Base-by-base conservation (phyloP, 1,140 invertebrate species). In the Antheraea mylitta region DNA sequence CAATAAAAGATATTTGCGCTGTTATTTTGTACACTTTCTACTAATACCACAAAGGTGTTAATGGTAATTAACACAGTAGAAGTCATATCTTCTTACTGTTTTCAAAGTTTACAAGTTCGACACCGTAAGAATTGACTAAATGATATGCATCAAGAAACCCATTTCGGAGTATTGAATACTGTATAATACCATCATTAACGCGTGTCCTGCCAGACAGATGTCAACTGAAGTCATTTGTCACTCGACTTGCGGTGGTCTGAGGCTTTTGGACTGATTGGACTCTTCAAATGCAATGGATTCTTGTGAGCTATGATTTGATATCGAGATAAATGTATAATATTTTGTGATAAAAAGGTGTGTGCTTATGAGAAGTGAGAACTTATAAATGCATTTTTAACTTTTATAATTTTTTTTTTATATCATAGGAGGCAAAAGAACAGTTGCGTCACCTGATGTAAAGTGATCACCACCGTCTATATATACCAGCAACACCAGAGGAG, bases 111-210 rank as follows among this genome's bases (percentile, higher is more conserved):
- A 30, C 22, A 30, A 30, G 22, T 30, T 2, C 22, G 4, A 30
- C 22, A 30, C 22, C 22, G 22, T 53, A 53, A 53, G 11, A 53
- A 53, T 16, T 13, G 45, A 53, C 10, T 53, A 53, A 53, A 6
- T 13, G 45, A 53, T 53, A 53, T 53, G 16, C 45, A 53, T 53
- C 45, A n/a, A 53, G 45, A 13, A 53, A 53, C 45, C 45, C 45
- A 53, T 53, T 13, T 53, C 45, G 45, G 11, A 53, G 45, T 11
- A 6, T 13, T 16, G 45, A 53, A 53, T 62, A 36, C 18, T 38
- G 73, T 69, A 74, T 74, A 74, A 74, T 74, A 74, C 73, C 67
- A 62, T 71, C 69, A 74, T 74, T 74, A 74, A 66, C 63, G 72
- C 16, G 45, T 16, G 45, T 53, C 9, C 45, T 30, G 38, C 59